Evolutionary conservation across 2,797 vertebrate genomes (phyloP), one percentile per base, ranked within the genome.

Genomic region (Distichodus sexfasciatus): DNA sequence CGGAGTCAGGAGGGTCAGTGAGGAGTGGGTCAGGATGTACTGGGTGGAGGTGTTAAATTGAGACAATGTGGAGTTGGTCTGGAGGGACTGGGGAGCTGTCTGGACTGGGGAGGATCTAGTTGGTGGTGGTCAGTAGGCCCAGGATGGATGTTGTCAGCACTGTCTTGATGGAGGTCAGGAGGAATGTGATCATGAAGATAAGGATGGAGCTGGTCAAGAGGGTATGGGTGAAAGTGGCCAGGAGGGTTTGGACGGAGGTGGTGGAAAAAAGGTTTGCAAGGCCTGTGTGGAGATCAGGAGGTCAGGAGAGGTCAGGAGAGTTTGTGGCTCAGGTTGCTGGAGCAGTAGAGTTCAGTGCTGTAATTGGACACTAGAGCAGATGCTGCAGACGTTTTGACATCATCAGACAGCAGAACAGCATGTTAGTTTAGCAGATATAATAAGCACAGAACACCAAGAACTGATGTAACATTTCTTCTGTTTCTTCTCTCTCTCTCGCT

Each of bases 371-470:
- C 3, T 19, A 33, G 33, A 36, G 21, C 35, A 21, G 62, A 6
- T 21, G 11, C 15, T 29, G 21, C 33, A 72, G 44, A 31, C n/a
- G 24, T 43, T 19, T 51, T 59, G 31, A 58, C 54, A 35, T 24
- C 43, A 38, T 43, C 24, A 58, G 29, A 47, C 21, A 17, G 24
- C 23, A 40, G 26, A 48, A 14, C 36, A 44, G 57, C 24, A 17
- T 67, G 19, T 59, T 59, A 15, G 24, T 47, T 50, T 59, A 55
- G 59, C 61, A 4, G 29, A 48, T 5, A 66, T 62, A 71, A 71
- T 71, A 44, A 71, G 63, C 33, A 55, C 29, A 55, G 48, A 70
- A 41, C 54, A 55, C 17, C 33, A 33, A 47, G 60, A 68, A 17
- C 19, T 58, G 57, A 67, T 51, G 12, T 50, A 55, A 60, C 58